phyloP scores from a whole-genome alignment of 2,888 invertebrate species.

The Pandemis heparana region DNA sequence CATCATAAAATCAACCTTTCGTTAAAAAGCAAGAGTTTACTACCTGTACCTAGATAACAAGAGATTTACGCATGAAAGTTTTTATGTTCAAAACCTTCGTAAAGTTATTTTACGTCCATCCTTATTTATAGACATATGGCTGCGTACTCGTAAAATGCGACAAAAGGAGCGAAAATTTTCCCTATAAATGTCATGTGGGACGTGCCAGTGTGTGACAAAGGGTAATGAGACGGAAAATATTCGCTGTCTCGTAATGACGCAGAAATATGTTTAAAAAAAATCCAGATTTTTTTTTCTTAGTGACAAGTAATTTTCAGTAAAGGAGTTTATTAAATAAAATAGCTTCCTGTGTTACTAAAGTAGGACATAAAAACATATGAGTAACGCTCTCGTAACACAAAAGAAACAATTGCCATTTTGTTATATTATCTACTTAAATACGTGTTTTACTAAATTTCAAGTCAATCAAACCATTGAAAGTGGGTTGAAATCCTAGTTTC shows the following conservation, averaged over 20 bases:
- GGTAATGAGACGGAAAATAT: slow-evolving; percentile 3
- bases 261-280: no score
- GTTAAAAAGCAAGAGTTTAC: slow-evolving; percentile 37
- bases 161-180: slow-evolving; percentile 29
- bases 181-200: slow-evolving; percentile 34
- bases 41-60: slow-evolving; percentile 30
- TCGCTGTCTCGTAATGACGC: not conserved
- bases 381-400: no score
- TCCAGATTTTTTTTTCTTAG: not conserved
- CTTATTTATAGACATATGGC: slow-evolving; percentile 40
- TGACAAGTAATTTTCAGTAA: not conserved
- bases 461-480: no score
- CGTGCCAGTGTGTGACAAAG: slow-evolving; percentile 17
- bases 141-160: slow-evolving; percentile 31
- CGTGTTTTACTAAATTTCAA: no score
- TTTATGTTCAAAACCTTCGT: slow-evolving; percentile 38
- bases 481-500: no score
- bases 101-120: slow-evolving; percentile 32
- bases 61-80: slow-evolving; percentile 40
- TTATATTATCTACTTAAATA: no score
- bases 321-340: no score
- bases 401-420: no score
- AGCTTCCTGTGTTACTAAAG: no score
- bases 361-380: no score
- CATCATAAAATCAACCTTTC: slow-evolving; percentile 28